phyloP scores from a whole-genome alignment of 2,113 vertebrate genomes.

The Chionis minor region DNA sequence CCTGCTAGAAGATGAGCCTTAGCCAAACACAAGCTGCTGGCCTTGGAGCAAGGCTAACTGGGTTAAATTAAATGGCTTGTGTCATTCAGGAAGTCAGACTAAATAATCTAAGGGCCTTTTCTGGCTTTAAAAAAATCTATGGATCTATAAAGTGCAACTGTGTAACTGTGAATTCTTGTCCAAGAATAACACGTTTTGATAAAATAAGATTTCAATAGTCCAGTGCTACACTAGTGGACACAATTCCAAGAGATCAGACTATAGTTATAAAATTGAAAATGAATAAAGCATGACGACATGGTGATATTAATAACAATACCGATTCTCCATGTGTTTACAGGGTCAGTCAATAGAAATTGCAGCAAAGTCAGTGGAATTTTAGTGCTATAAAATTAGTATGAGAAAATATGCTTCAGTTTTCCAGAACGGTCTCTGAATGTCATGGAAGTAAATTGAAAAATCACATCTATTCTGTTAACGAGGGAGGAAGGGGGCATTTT shows the following conservation, averaged over 20 bases:
- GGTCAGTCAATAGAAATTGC: background rate
- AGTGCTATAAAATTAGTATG: background rate
- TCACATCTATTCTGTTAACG: background rate
- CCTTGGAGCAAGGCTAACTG: background rate
- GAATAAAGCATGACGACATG: conserved; percentile 14
- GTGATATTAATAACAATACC: conserved; percentile 21
- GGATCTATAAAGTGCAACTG: conserved; percentile 20
- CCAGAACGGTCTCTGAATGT: background rate
- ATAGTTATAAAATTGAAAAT: conserved; percentile 28
- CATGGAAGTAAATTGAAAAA: background rate
- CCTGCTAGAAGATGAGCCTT: conserved; percentile 16
- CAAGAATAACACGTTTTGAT: conserved; percentile 51
- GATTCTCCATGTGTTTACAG: conserved; percentile 17
- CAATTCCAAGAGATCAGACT: conserved; percentile 23
- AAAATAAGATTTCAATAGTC: conserved; percentile 37
- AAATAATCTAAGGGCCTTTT: conserved; percentile 21
- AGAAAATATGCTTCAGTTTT: background rate
- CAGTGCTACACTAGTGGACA: background rate
- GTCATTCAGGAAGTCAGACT: conserved; percentile 31
- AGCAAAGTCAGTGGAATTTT: conserved; percentile 31
- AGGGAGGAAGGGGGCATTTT: background rate
- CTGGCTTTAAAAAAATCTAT: conserved; percentile 6
- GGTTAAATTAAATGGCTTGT: conserved; percentile 22
- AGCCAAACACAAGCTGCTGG: conserved; percentile 39
- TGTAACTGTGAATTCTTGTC: conserved; percentile 11